Percentiles rank a stretch among this genome's conserved stretches.
phyloP scores from a whole-genome alignment of 1,140 invertebrate species.

The Anadara kagoshimensis region DNA sequence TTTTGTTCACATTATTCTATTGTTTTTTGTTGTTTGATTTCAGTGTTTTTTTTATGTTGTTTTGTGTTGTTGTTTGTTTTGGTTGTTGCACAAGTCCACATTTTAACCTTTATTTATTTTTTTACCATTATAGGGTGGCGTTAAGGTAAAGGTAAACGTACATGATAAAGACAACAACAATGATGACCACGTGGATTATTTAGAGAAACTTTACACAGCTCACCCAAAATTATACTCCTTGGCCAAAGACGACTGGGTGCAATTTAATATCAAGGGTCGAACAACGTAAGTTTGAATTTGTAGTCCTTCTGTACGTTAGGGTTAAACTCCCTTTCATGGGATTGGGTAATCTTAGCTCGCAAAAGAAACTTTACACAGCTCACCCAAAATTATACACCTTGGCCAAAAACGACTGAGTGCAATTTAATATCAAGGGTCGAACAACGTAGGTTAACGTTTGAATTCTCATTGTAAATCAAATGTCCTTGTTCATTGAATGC shows the following conservation, averaged over 20 bases:
- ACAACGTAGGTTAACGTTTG: constrained; percentile 10
- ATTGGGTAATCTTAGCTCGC: no score
- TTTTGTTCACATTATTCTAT: no score
- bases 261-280: background rate
- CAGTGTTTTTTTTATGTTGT: no score
- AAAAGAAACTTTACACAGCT: constrained; percentile 10
- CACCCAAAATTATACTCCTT: background rate
- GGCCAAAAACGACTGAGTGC: background rate
- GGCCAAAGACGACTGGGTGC: background rate
- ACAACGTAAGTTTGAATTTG: constrained; percentile 13
- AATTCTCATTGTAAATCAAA: no score
- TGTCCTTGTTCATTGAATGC: no score
- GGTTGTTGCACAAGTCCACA: no score
- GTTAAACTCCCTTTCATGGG: no score
- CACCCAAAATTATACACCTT: background rate
- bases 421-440: background rate
- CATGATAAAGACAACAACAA: constrained; percentile 51
- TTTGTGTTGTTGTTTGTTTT: no score
- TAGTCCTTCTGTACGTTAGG: background rate
- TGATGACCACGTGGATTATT: constrained; percentile 51
- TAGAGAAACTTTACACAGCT: constrained; percentile 22
- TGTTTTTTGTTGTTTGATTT: no score
- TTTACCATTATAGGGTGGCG: constrained; percentile 25
- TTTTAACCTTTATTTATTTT: no score
- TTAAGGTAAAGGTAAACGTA: constrained; percentile 48